Conservation (phyloP, 2,113 vertebrate species). For the Gila orcuttii region DNA sequence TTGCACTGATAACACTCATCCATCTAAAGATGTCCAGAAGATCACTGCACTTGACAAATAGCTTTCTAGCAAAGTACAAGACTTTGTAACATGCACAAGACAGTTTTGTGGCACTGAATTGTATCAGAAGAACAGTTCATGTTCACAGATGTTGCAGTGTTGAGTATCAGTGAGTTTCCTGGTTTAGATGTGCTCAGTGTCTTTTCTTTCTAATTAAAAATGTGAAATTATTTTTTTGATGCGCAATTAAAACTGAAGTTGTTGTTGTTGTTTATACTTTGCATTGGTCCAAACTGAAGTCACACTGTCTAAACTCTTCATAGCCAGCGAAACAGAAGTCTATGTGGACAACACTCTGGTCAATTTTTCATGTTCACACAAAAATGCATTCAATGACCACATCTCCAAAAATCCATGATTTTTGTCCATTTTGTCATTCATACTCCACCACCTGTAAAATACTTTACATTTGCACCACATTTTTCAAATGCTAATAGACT, state of each 20-base stretch:
- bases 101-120: not conserved
- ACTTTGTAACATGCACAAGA: slow-evolving; percentile 29
- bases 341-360: not conserved
- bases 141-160: not conserved
- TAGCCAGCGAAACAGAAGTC: not conserved
- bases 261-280: not conserved
- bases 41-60: slow-evolving; percentile 66
- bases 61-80: slow-evolving; percentile 76
- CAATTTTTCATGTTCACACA: not conserved
- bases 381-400: not conserved
- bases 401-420: not conserved
- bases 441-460: not conserved
- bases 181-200: not conserved
- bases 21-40: slow-evolving; percentile 66
- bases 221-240: not conserved
- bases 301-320: not conserved
- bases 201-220: not conserved
- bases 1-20: slow-evolving; percentile 67
- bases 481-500: too few species aligned
- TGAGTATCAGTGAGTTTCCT: not conserved
- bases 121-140: not conserved
- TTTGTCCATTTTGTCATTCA: not conserved
- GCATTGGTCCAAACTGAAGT: not conserved
- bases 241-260: not conserved
- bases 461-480: not conserved